Evolutionary conservation across 2,888 invertebrate genomes (phyloP), one percentile per base, ranked within the genome.

Genomic region (Aphelenchoides bicaudatus): DNA sequence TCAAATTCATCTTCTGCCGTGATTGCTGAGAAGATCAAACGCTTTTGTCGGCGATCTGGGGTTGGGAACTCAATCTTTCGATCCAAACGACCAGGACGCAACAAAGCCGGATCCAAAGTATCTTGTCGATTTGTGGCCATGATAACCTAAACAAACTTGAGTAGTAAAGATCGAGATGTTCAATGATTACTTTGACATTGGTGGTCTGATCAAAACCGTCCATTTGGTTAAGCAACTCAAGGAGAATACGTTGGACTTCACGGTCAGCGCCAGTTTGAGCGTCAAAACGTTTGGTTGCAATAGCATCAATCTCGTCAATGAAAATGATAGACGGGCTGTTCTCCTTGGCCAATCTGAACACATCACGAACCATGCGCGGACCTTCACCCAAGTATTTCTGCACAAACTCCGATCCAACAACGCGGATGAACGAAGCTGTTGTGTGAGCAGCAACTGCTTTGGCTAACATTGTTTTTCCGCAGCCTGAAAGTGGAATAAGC

Each of bases 161-260:
- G 31, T 27, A 13, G 13, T 43, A 60, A 28, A 39, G 23, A 16
- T 19, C 13, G 47, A 34, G 13, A 23, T 16, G 16, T 65, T 51
- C 10, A 25, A 54, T 8, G n/a, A n/a, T 13, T 30, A 85, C 94
- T 85, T 99, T 98, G 16, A 98, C 96, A 83, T 99, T 98, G n/a
- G 96, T 94, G 1, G 93, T 94, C 82, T 98, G 96, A 83, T 99
- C 98, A 80, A 98, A 98, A 51, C 98, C 98, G 82, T 98, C 98
- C 98, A 98, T 98, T 82, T 98, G 98, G 83, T 99, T 98, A 5
- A 98, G 84, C 56, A 98, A 84, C 79, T 99, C 98, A 21, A 98
- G 83, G 28, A 98, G 83, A 81, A 98, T 99, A 82, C 98, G 87
- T 80, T 98, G 98, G 0, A 98, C 96, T 82, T 98, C 66, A 10